These are phyloP conservation scores for Tautogolabrus adspersus DNA, from an alignment of 2,113 vertebrate species.

Conservation along the genomic window DNA sequence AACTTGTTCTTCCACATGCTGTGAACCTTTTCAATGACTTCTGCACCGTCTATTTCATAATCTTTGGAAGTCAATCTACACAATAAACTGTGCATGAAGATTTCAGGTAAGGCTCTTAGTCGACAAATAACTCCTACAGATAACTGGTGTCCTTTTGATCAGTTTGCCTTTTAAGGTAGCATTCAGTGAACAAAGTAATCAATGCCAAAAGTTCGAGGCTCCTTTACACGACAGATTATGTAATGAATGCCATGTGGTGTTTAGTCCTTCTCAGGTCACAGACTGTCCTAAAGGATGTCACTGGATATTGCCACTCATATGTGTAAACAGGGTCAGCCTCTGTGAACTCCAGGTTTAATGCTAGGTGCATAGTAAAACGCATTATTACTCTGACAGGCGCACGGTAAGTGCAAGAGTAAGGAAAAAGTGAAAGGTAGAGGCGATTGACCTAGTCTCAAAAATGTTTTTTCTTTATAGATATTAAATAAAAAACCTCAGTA, in stretches of 20 bases:
- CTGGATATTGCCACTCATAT: conserved; percentile 50
- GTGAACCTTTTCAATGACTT: not conserved
- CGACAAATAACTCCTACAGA: not conserved
- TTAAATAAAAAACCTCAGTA: too few relatives aligned
- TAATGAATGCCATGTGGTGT: conserved; percentile 59
- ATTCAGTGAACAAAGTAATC: conserved; percentile 55
- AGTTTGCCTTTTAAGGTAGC: conserved; percentile 57
- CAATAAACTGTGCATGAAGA: too few relatives aligned
- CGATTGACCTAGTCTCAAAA: not conserved
- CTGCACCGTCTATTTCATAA: not conserved
- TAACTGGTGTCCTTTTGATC: conserved; percentile 26
- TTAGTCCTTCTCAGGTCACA: conserved; percentile 65
- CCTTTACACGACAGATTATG: conserved; percentile 61
- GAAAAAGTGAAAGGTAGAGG: not conserved
- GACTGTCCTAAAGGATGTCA: conserved; percentile 62
- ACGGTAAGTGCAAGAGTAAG: not conserved
- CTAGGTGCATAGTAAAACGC: conserved; percentile 41
- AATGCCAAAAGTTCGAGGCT: conserved; percentile 31
- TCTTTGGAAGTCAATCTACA: not conserved
- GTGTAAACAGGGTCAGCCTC: conserved; percentile 62
- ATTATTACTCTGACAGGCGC: conserved; percentile 45
- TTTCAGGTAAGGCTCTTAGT: not conserved
- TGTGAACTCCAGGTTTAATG: conserved; percentile 39
- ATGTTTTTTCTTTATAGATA: too few relatives aligned
- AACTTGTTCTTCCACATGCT: too few relatives aligned